phyloP scores from a whole-genome alignment of 2,113 vertebrate genomes.

The Marmota flaviventris region DNA sequence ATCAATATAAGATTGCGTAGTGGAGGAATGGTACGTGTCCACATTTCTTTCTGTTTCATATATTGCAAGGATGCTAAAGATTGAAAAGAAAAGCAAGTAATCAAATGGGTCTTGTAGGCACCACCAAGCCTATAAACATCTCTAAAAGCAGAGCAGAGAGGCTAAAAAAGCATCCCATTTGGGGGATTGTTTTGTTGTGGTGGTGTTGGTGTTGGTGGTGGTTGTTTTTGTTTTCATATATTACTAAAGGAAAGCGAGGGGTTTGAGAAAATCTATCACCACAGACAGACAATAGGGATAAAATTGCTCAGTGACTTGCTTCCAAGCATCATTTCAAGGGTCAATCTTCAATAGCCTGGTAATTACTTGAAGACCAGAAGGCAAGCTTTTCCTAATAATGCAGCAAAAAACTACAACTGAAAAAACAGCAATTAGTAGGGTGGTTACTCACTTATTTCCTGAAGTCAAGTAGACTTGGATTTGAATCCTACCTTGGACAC shows the following conservation, averaged over 20 bases:
- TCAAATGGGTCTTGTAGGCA: not conserved
- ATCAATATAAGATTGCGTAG: not conserved
- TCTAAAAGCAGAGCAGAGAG: not conserved
- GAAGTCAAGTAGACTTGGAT: not conserved
- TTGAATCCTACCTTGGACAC: not conserved
- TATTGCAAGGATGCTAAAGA: not conserved
- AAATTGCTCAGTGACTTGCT: not conserved
- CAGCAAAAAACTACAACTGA: not conserved
- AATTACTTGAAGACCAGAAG: not conserved
- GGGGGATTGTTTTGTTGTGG: not conserved
- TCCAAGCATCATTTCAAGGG: not conserved
- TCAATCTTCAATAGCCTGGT: not conserved
- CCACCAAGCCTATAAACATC: not conserved
- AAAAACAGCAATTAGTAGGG: not conserved
- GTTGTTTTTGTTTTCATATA: not conserved
- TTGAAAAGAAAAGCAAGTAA: slow-evolving; percentile 48
- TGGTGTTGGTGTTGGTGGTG: not conserved
- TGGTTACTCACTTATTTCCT: not conserved
- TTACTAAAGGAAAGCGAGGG: not conserved
- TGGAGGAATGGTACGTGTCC: not conserved
- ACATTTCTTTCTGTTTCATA: slow-evolving; percentile 17
- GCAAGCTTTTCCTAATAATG: not conserved
- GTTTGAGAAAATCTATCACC: not conserved
- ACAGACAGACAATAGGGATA: not conserved
- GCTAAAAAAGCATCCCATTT: not conserved